Evolutionary conservation across 30 jellyfish, hydroid and myxozoan species (phyloP), one percentile per base, ranked within the genome.

Genomic region (Aurelia sp.): DNA sequence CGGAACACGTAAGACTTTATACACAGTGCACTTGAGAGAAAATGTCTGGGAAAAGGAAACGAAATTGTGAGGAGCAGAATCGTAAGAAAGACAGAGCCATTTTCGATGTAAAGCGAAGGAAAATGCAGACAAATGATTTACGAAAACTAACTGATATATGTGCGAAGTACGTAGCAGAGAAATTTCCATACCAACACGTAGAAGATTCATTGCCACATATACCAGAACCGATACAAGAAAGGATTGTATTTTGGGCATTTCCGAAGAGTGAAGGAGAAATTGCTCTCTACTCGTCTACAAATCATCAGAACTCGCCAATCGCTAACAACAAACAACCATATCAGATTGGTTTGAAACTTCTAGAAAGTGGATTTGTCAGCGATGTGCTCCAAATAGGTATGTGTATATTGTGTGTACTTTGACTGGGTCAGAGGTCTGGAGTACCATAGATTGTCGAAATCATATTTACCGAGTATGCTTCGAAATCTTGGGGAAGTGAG

Each of bases 371-470:
- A 17, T 74, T 81, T 21, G 98, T 93, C 27, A 59, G 79, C 48
- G 96, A 93, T 63, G 98, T 93, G 15, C 79, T 93, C 4, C 98
- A 93, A 88, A 90, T 93, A 12, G 98, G 98, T 93, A 88, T 69
- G 98, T 13, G 69, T 59, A 30, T 59, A 59, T 59, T 59, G 33
- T 7, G 69, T 59, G 55, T 44, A 44, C 55, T 44, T 44, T 44
- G 55, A 44, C 55, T 44, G 55, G 55, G 55, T 44, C 55, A 44
- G 55, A 44, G 55, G 55, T 44, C 55, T 44, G 55, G 55, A 10
- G 55, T 44, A 44, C 55, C 15, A 44, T 44, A 44, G 8, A 44
- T 44, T 44, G 55, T 10, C 55, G 55, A 44, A n/a, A n/a, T n/a
- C 55, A 44, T 44, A 10, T 44, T 44, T 44, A 7, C 55, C 15